Percentiles rank a stretch among this genome's conserved stretches.
These are phyloP conservation scores for Adelges cooleyi DNA, from an alignment of 1,140 invertebrate species.

Conservation along the genomic window DNA sequence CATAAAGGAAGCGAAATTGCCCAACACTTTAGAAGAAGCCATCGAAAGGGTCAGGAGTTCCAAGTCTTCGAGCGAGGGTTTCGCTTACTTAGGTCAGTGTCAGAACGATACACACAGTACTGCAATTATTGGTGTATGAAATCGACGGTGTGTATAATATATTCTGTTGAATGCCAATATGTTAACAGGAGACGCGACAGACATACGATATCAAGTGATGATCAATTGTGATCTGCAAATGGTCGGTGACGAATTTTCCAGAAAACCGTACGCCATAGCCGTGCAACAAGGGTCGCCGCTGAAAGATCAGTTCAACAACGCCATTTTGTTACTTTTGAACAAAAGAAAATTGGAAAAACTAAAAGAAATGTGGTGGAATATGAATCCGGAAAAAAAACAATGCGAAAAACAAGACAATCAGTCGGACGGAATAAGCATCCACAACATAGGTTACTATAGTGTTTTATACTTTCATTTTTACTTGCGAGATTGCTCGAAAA, in stretches of 20 bases:
- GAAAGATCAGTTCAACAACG: slow-evolving; percentile 81
- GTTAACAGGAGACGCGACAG: slow-evolving; percentile 70
- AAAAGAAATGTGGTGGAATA: slow-evolving; percentile 93
- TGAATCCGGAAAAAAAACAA: slow-evolving; percentile 60
- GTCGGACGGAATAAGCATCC: slow-evolving; percentile 90
- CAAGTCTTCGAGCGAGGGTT: slow-evolving; percentile 65
- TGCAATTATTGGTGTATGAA: background rate
- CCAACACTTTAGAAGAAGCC: slow-evolving; percentile 62
- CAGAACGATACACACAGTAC: too few species aligned
- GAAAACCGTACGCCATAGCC: slow-evolving; percentile 92
- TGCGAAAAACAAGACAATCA: slow-evolving; percentile 85
- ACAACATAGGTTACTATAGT: slow-evolving; percentile 66
- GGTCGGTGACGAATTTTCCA: slow-evolving; percentile 89
- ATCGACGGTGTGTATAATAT: background rate
- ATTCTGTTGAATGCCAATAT: background rate
- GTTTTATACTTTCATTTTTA: too few species aligned
- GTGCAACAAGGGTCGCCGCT: slow-evolving; percentile 91
- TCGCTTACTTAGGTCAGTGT: slow-evolving; percentile 71
- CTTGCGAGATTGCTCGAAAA: too few species aligned
- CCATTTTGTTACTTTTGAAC: slow-evolving; percentile 84
- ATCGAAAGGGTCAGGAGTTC: slow-evolving; percentile 62
- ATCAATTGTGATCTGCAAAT: slow-evolving; percentile 83
- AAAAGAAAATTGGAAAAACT: slow-evolving; percentile 81
- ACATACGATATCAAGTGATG: slow-evolving; percentile 72
- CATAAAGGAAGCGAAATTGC: slow-evolving; percentile 81